A percentile compares a stretch with the other conserved stretches of the same genome.
These are phyloP conservation scores for Orbicella faveolata DNA, from an alignment of 64 coral and sea anemone species.

Conservation along the genomic window DNA sequence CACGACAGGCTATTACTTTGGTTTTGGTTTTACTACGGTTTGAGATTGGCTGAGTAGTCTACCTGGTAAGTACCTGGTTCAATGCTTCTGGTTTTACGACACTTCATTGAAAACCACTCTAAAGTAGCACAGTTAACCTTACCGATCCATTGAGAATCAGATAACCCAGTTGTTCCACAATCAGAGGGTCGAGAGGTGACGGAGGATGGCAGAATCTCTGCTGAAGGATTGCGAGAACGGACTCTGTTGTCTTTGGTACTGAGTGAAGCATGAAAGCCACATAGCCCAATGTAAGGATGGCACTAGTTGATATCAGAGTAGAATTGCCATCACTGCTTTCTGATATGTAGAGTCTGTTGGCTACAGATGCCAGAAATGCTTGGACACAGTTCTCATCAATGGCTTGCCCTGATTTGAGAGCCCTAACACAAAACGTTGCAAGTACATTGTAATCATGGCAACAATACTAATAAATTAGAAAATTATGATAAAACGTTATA, in stretches of 20 bases:
- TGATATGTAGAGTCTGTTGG: conserved; percentile 80
- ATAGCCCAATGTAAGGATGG: conserved; percentile 81
- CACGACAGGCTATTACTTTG: too few relatives aligned
- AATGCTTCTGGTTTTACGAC: too few relatives aligned
- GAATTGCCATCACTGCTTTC: conserved; percentile 72
- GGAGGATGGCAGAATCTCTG: conserved; percentile 94
- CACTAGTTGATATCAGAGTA: conserved; percentile 79
- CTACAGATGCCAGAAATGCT: conserved; percentile 76
- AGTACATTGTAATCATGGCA: not conserved
- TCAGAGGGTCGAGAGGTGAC: conserved; percentile 90
- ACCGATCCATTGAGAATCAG: conserved; percentile 80
- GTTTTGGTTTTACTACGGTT: too few relatives aligned
- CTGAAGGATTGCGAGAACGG: conserved; percentile 79
- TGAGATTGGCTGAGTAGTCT: too few relatives aligned
- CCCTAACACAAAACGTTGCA: conserved; percentile 2
- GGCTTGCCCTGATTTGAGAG: conserved; percentile 69
- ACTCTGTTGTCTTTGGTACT: conserved; percentile 80
- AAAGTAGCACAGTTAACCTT: not conserved
- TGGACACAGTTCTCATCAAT: conserved; percentile 73
- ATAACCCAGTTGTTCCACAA: conserved; percentile 87
- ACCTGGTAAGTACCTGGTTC: too few relatives aligned
- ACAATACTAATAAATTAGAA: too few relatives aligned
- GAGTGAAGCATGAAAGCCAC: conserved; percentile 84
- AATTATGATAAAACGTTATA: too few relatives aligned
- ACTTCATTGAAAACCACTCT: not conserved